Evolutionary conservation across 1,140 invertebrate species (phyloP).

Genomic region (Conus betulinus): DNA sequence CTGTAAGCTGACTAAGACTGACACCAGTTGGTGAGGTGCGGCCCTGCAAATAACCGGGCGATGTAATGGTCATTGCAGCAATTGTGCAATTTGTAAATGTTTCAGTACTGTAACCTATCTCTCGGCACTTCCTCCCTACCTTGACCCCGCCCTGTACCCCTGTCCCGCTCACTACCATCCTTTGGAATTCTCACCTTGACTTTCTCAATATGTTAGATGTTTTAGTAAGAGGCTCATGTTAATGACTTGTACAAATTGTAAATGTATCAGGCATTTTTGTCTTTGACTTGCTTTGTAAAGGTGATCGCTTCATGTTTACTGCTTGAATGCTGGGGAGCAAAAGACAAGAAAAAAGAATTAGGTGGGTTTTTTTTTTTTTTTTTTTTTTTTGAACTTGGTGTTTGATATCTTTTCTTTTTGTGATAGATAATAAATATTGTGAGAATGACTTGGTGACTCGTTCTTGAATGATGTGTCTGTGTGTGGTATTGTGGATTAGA

Average conservation of each 20-base stretch:
- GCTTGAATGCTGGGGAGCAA: neutral
- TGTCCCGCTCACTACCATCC: neutral
- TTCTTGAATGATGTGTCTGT: too few relatives aligned
- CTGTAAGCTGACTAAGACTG: neutral
- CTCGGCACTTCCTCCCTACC: neutral
- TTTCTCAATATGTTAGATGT: neutral
- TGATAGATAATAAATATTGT: slow-evolving; percentile 12
- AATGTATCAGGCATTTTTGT: neutral
- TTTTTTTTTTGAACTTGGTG: neutral
- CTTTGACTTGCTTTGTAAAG: neutral
- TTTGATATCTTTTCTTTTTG: neutral
- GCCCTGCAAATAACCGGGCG: neutral
- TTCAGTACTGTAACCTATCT: neutral
- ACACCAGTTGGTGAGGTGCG: neutral
- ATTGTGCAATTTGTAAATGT: slow-evolving; percentile 4
- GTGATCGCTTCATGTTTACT: neutral
- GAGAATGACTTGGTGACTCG: neutral
- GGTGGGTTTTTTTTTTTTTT: neutral
- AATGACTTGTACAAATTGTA: neutral
- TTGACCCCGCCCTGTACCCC: neutral
- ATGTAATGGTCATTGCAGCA: neutral
- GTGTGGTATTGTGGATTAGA: too few relatives aligned
- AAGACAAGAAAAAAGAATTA: neutral
- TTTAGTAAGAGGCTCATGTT: neutral
- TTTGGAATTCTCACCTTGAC: neutral